These are phyloP conservation scores for Nezara viridula DNA, from an alignment of 2,888 invertebrate species.

Conservation along the genomic window DNA sequence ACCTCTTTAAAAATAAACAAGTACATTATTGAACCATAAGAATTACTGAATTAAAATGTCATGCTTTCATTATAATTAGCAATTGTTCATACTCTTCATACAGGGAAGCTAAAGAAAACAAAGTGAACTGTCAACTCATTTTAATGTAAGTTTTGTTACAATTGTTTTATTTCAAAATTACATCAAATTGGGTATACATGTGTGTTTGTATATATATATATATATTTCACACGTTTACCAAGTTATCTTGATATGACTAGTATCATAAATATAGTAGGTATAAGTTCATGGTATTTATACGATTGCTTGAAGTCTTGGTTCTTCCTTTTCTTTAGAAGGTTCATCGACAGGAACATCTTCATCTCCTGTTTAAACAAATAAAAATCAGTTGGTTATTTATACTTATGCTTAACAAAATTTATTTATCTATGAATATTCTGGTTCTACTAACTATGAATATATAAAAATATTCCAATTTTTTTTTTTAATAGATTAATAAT, in stretches of 20 bases:
- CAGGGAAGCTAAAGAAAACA: not conserved
- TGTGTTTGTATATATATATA: not conserved
- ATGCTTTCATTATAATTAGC: too few species aligned
- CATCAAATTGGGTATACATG: not conserved
- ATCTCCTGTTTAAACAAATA: not conserved
- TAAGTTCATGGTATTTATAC: constrained; percentile 4
- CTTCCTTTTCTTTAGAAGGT: constrained; percentile 49
- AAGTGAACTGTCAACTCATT: not conserved
- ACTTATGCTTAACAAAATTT: not conserved
- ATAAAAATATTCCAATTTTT: too few species aligned
- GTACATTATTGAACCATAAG: too few species aligned
- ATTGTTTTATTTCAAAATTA: not conserved
- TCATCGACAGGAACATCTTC: not conserved
- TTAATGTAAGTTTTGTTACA: not conserved
- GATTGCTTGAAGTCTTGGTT: constrained; percentile 57
- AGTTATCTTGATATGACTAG: constrained; percentile 3
- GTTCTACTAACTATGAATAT: too few species aligned
- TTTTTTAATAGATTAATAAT: too few species aligned
- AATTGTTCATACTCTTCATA: not conserved
- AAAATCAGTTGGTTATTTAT: not conserved
- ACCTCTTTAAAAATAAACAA: too few species aligned
- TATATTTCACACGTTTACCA: not conserved
- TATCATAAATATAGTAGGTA: not conserved
- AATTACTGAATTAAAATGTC: too few species aligned
- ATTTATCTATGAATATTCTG: too few species aligned